A percentile compares a stretch with the other conserved stretches of the same genome.
phyloP scores from a whole-genome alignment of 2,113 vertebrate species.

The Pedionomus torquatus region DNA sequence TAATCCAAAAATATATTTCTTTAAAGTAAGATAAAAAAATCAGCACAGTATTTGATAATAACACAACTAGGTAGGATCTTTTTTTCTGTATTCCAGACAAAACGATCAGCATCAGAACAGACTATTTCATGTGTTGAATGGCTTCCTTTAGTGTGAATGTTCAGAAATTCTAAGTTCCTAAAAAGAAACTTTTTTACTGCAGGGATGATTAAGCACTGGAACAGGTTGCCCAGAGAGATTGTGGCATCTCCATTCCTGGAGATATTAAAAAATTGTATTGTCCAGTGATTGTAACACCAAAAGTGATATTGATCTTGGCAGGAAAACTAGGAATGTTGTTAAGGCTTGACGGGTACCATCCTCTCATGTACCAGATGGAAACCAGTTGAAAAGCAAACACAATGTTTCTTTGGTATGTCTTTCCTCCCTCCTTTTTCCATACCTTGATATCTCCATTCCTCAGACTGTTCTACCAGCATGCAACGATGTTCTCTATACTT shows the following conservation, averaged over 20 bases:
- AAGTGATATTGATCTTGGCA: not conserved
- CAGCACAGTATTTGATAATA: not conserved
- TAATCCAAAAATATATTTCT: not conserved
- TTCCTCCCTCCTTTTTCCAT: not conserved
- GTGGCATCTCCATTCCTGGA: not conserved
- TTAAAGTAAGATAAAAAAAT: not conserved
- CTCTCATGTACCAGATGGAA: not conserved
- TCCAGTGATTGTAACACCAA: not conserved
- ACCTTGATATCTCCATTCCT: not conserved
- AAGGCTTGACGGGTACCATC: not conserved
- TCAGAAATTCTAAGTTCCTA: not conserved
- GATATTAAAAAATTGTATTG: not conserved
- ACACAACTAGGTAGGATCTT: not conserved
- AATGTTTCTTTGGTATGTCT: fast-evolving
- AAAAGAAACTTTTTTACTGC: not conserved
- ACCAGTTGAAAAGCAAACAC: not conserved
- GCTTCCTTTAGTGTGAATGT: not conserved
- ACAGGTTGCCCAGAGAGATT: not conserved
- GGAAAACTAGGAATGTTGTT: not conserved
- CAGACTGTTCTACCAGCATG: not conserved
- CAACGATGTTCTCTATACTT: not conserved
- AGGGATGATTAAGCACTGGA: not conserved
- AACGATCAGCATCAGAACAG: not conserved
- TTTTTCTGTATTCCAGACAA: not conserved
- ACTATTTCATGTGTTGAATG: not conserved